Evolutionary conservation across 2,888 invertebrate genomes (phyloP).

Genomic region (Philereme vetulata): DNA sequence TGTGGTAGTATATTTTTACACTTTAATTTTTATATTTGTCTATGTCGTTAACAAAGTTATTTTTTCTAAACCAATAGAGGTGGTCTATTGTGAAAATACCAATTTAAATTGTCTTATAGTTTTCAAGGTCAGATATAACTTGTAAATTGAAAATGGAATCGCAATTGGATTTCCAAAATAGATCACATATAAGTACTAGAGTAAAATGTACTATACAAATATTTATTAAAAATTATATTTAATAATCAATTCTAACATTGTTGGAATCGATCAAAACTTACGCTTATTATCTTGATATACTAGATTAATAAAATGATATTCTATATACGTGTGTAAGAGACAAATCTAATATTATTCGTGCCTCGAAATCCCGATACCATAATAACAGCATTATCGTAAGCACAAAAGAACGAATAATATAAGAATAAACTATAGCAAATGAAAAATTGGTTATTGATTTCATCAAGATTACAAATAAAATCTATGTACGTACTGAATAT

Average conservation of each 20-base stretch:
- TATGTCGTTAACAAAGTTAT: conserved; percentile 47
- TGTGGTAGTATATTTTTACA: conserved; percentile 67
- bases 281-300: conserved; percentile 81
- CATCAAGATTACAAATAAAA: neutral
- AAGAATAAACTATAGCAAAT: conserved; percentile 3
- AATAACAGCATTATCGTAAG: neutral
- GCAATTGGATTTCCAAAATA: conserved; percentile 23
- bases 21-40: conserved; percentile 59
- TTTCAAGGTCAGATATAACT: conserved; percentile 3
- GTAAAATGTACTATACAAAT: conserved; percentile 37
- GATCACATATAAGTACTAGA: conserved; percentile 23
- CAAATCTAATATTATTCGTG: conserved; percentile 69
- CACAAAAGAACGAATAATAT: conserved; percentile 1
- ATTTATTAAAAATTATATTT: conserved; percentile 42
- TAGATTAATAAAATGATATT: conserved; percentile 66
- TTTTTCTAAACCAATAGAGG: conserved; percentile 38
- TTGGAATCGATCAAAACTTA: conserved; percentile 71
- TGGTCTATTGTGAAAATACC: conserved; percentile 33
- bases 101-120: conserved; percentile 6
- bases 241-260: conserved; percentile 59
- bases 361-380: conserved; percentile 70
- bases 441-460: neutral
- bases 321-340: conserved; percentile 68
- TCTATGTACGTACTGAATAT: neutral
- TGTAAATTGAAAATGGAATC: neutral